Conservation (phyloP, 1,140 invertebrate species). For the Oscheius sp. region DNA sequence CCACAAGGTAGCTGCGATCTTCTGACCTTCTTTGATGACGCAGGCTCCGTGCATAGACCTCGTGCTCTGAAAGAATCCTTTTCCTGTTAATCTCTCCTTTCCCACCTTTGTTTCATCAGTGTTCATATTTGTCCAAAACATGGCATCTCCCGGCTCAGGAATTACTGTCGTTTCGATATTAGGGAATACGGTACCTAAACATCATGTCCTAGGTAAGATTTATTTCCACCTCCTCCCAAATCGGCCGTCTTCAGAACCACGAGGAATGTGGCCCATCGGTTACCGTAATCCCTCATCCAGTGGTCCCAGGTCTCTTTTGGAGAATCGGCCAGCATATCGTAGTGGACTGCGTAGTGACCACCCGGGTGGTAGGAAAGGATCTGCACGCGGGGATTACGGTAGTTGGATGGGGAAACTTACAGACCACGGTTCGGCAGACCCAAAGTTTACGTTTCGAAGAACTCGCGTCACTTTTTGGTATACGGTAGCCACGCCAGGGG, state of each 20-base stretch:
- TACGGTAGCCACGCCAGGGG: background rate
- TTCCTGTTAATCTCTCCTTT: too few species aligned
- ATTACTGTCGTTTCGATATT: constrained; percentile 3
- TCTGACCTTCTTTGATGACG: constrained; percentile 7
- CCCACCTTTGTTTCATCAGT: background rate
- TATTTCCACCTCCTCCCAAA: constrained; percentile 14
- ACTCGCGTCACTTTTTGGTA: background rate
- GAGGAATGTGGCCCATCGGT: constrained; percentile 30
- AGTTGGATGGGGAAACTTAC: background rate
- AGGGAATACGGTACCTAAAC: constrained; percentile 26
- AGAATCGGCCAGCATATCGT: constrained; percentile 12
- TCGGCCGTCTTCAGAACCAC: constrained; percentile 29
- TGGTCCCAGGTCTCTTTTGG: constrained; percentile 3
- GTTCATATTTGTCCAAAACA: constrained; percentile 18
- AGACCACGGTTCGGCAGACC: background rate
- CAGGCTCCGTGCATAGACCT: constrained; percentile 25
- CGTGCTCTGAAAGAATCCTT: background rate
- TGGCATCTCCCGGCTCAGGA: constrained; percentile 17
- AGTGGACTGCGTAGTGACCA: constrained; percentile 14
- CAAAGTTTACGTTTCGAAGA: background rate
- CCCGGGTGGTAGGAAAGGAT: constrained; percentile 8
- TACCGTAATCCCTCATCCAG: constrained; percentile 19
- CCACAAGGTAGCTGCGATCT: constrained; percentile 28
- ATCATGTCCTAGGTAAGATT: background rate
- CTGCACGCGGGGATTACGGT: too few species aligned